phyloP scores from a whole-genome alignment of 2,113 vertebrate species.

The Ginglymostoma cirratum region DNA sequence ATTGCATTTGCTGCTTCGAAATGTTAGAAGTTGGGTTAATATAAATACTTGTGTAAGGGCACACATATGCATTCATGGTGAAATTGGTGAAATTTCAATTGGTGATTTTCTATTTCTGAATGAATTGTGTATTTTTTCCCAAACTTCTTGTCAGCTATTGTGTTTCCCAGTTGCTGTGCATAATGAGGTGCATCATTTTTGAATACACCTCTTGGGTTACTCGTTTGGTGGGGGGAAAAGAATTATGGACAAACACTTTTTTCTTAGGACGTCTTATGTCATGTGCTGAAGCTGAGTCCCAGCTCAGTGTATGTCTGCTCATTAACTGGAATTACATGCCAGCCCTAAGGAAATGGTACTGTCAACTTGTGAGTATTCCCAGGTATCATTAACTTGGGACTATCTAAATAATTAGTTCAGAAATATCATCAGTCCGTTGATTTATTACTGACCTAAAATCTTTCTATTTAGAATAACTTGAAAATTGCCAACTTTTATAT shows the following conservation, averaged over 20 bases:
- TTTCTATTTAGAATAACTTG: background rate
- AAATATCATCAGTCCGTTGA: constrained; percentile 28
- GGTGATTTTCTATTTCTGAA: background rate
- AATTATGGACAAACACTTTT: background rate
- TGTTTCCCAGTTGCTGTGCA: background rate
- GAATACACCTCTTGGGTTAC: background rate
- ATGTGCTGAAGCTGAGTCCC: background rate
- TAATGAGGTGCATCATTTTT: constrained; percentile 14
- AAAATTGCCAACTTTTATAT: background rate
- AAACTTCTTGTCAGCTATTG: background rate
- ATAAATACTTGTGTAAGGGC: background rate
- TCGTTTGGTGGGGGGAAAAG: background rate
- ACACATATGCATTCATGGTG: background rate
- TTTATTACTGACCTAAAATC: constrained; percentile 30
- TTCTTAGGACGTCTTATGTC: background rate
- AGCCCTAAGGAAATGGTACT: background rate
- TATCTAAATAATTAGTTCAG: constrained; percentile 27
- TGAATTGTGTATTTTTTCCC: background rate
- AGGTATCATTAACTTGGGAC: background rate
- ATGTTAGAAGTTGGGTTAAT: background rate
- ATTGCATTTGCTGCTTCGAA: no score
- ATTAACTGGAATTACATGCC: constrained; percentile 14
- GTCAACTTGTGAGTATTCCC: constrained; percentile 2
- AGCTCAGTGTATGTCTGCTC: background rate
- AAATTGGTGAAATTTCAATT: no score